Conservation (phyloP, 2,888 invertebrate species). For the Polia nebulosa region DNA sequence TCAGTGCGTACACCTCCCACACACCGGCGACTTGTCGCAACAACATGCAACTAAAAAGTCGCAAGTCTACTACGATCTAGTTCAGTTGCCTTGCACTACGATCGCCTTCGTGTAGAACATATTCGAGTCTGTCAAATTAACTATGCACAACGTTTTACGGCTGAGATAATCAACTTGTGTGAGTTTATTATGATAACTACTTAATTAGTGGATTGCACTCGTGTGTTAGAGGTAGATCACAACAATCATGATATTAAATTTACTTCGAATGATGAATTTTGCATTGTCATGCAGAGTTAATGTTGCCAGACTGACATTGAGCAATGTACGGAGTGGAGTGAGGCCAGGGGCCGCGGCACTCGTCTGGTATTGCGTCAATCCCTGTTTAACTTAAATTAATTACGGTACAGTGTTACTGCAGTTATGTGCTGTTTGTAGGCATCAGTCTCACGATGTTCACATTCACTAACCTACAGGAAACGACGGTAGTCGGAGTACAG, state of each 20-base stretch:
- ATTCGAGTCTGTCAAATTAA: constrained; percentile 59
- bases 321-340: constrained; percentile 45
- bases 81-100: constrained; percentile 5
- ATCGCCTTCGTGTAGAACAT: constrained; percentile 34
- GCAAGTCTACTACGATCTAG: background rate
- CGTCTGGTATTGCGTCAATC: constrained; percentile 86
- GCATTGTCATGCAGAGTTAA: constrained; percentile 57
- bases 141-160: constrained; percentile 60
- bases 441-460: constrained; percentile 78
- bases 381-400: constrained; percentile 81
- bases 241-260: background rate
- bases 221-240: constrained; percentile 10
- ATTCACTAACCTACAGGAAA: constrained; percentile 73
- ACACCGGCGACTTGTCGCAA: constrained; percentile 41
- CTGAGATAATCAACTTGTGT: constrained; percentile 14
- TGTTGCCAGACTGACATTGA: constrained; percentile 49
- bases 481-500: constrained; percentile 52
- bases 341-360: constrained; percentile 40
- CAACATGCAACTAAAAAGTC: constrained; percentile 22
- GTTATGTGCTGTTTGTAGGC: constrained; percentile 72
- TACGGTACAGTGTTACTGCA: constrained; percentile 74
- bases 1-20: constrained; percentile 63
- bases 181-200: constrained; percentile 20
- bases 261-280: background rate
- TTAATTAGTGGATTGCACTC: constrained; percentile 25